Base-by-base conservation (phyloP, 2,113 vertebrate genomes). In the Daubentonia madagascariensis region DNA sequence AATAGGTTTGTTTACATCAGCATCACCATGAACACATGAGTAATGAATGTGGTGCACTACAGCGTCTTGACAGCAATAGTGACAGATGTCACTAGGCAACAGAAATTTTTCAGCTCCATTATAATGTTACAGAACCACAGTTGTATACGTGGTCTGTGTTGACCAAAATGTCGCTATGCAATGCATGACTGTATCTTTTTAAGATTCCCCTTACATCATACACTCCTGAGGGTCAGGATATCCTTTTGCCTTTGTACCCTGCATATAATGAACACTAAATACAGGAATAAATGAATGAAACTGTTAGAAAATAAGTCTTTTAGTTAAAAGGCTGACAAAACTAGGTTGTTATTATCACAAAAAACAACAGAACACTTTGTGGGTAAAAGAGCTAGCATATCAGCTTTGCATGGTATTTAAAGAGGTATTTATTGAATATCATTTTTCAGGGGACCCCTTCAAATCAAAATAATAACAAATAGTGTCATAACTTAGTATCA, bases 271-370 rank as follows among this genome's bases (percentile, higher is more conserved):
- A 92, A 67, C 25, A 73, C 14, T 50, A 40, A 93, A 48, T 40
- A 67, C 0, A n/a, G 67, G 25, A 85, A 68, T 59, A 7, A 91
- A 75, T 32, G 67, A 43, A 48, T 4, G 8, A 85, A 94, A 86
- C 1, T 8, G 23, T 67, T 17, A 43, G n/a, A 61, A 91, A 87
- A 48, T 37, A 88, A 81, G 16, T n/a, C 7, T 54, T 57, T 12
- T 12, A n/a, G 20, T 65, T 65, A 76, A 96, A 96, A 95, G 67
- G 30, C 59, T 91, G 11, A 78, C 87, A 73, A 72, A 90, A 92
- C 13, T 35, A 18, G 45, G 28, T 16, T 75, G 6, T 70, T 79
- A 76, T 68, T 75, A 86, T 32, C n/a, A n/a, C 84, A 52, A 87
- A 92, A 67, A 72, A 86, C 28, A 78, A 81, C 5, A 93, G 48